A percentile compares a stretch with the other conserved stretches of the same genome.
These are phyloP conservation scores for Mesorhabditis spiculigera DNA, from an alignment of 2,888 invertebrate species.

Conservation along the genomic window DNA sequence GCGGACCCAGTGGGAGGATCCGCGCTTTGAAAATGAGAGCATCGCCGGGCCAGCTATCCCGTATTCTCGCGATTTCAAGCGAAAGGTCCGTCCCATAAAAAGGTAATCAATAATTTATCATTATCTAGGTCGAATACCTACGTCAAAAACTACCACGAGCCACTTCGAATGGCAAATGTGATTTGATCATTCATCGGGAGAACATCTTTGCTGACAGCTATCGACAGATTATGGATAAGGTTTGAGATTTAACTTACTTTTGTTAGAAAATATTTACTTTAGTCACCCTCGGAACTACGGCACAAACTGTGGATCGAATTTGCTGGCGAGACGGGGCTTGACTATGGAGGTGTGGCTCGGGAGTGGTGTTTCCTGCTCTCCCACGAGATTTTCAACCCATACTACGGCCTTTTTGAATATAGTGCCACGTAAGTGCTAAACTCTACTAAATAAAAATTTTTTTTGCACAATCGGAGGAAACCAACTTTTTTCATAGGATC, in stretches of 20 bases:
- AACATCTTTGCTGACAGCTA: constrained; percentile 95
- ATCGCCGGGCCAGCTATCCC: constrained; percentile 97
- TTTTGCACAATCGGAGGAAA: too few species aligned
- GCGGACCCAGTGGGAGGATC: constrained; percentile 96
- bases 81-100: constrained; percentile 73
- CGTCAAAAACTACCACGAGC: constrained; percentile 92
- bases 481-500: too few species aligned
- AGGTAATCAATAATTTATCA: not conserved
- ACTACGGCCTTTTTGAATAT: constrained; percentile 98
- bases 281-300: constrained; percentile 78
- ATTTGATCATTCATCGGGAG: constrained; percentile 82
- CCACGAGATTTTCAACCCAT: constrained; percentile 99
- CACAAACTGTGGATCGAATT: constrained; percentile 98
- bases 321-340: constrained; percentile 73
- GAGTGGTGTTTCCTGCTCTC: constrained; percentile 98
- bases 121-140: constrained; percentile 68
- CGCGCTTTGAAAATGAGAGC: constrained; percentile 74
- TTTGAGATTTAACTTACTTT: constrained; percentile 3
- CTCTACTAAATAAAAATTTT: not conserved
- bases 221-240: constrained; percentile 83
- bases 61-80: constrained; percentile 95
- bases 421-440: constrained; percentile 80
- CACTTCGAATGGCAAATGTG: constrained; percentile 92
- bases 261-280: constrained; percentile 8
- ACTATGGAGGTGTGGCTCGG: constrained; percentile 65